phyloP scores from a whole-genome alignment of 2,797 vertebrate species.

The Acrossocheilus fasciatus region DNA sequence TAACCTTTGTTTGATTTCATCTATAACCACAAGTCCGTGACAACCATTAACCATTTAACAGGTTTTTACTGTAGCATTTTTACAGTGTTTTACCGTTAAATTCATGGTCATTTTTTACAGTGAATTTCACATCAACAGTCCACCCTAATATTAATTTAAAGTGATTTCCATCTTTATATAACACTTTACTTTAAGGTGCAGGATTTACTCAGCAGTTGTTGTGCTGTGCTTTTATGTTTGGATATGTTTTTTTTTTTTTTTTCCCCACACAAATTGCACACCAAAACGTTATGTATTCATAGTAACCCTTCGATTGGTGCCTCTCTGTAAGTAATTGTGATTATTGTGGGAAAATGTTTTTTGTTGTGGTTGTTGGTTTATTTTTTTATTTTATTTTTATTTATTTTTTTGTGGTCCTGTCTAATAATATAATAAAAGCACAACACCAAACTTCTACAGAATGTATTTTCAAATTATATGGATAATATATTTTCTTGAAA shows the following conservation, averaged over 20 bases:
- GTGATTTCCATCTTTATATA: too few species aligned
- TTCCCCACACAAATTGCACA: neutral
- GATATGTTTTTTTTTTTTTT: neutral
- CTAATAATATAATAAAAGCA: conserved; percentile 1
- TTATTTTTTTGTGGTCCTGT: neutral
- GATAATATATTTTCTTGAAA: neutral
- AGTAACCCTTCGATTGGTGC: neutral
- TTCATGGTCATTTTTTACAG: too few species aligned
- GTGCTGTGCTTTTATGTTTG: neutral
- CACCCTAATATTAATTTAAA: too few species aligned
- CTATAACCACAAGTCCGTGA: too few species aligned
- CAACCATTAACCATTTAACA: too few species aligned
- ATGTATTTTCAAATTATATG: neutral
- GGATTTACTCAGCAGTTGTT: neutral
- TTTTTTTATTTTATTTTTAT: too few species aligned
- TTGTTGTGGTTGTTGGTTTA: neutral
- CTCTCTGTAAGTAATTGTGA: neutral
- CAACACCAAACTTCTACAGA: neutral
- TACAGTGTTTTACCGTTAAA: too few species aligned
- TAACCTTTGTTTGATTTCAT: too few species aligned
- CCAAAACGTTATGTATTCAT: neutral
- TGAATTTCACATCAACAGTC: too few species aligned
- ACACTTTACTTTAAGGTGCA: neutral
- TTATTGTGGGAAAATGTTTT: neutral
- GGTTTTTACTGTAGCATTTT: too few species aligned